phyloP scores from a whole-genome alignment of 2,888 invertebrate species.

The Plusia festucae region DNA sequence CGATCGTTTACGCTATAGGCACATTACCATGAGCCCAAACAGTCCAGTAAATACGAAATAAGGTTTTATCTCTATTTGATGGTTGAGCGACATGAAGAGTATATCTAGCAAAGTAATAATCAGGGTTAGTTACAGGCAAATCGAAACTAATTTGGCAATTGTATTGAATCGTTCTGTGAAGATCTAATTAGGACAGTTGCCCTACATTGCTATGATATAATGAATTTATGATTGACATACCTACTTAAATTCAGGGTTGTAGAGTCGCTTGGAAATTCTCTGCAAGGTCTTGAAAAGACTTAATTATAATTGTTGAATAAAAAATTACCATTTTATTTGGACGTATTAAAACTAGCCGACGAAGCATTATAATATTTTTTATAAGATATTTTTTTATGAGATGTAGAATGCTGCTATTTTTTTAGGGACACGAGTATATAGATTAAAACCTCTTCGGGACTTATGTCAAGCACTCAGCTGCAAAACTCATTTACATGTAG shows the following conservation, averaged over 20 bases:
- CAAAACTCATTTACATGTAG: background rate
- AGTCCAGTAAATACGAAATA: background rate
- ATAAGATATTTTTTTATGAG: too few species aligned
- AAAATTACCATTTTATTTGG: too few species aligned
- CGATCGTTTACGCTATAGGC: background rate
- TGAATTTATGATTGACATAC: background rate
- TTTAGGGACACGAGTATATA: background rate
- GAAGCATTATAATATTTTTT: too few species aligned
- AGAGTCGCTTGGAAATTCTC: too few species aligned
- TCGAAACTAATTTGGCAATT: slow-evolving; percentile 1
- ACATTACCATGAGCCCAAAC: background rate
- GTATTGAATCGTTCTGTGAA: background rate
- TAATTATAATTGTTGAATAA: too few species aligned
- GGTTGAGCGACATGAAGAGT: background rate
- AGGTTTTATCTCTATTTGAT: background rate
- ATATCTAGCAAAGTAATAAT: background rate
- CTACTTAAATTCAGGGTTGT: background rate
- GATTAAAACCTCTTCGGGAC: background rate
- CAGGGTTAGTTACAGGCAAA: background rate
- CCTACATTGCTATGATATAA: slow-evolving; percentile 1
- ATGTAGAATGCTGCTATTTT: too few species aligned
- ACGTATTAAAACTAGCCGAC: too few species aligned
- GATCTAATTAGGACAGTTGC: slow-evolving; percentile 3
- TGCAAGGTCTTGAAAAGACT: too few species aligned
- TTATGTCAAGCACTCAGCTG: background rate